phyloP scores from a whole-genome alignment of 2,888 invertebrate genomes.

The Trisateles emortualis region DNA sequence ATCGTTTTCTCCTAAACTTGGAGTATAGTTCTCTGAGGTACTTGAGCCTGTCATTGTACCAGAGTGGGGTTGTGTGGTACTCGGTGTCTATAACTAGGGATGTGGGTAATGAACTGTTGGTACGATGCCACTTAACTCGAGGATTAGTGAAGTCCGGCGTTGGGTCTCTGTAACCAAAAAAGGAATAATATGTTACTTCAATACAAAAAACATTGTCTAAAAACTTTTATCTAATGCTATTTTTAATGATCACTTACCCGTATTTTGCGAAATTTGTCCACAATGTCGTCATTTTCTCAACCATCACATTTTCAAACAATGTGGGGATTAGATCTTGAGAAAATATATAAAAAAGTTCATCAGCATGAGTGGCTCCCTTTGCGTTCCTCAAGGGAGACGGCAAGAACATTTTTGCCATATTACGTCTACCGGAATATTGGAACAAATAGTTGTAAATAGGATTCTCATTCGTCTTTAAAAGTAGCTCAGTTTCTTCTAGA shows the following conservation, averaged over 20 bases:
- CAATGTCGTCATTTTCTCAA: slow-evolving; percentile 65
- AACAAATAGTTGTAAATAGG: slow-evolving; percentile 69
- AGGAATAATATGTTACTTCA: too few species aligned
- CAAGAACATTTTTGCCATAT: slow-evolving; percentile 53
- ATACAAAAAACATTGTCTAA: neutral
- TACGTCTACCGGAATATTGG: slow-evolving; percentile 64
- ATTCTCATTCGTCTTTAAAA: slow-evolving; percentile 55
- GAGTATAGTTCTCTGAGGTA: slow-evolving; percentile 64
- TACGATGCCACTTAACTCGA: slow-evolving; percentile 64
- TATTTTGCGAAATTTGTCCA: slow-evolving; percentile 80
- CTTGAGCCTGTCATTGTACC: slow-evolving; percentile 59
- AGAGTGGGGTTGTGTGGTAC: slow-evolving; percentile 60
- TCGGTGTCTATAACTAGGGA: slow-evolving; percentile 63
- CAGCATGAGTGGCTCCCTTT: slow-evolving; percentile 70
- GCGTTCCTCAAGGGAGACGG: slow-evolving; percentile 44
- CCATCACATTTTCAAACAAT: slow-evolving; percentile 65
- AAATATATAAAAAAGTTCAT: slow-evolving; percentile 75
- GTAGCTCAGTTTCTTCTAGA: slow-evolving; percentile 64
- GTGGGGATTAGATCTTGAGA: slow-evolving; percentile 53
- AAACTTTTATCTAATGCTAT: too few species aligned
- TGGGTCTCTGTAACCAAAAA: slow-evolving; percentile 65
- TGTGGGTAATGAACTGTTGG: slow-evolving; percentile 48
- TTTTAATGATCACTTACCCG: too few species aligned
- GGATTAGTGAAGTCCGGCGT: slow-evolving; percentile 61
- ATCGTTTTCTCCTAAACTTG: slow-evolving; percentile 62